Conservation (phyloP, 64 coral and sea anemone genomes). For the Stichodactyla helianthus region DNA sequence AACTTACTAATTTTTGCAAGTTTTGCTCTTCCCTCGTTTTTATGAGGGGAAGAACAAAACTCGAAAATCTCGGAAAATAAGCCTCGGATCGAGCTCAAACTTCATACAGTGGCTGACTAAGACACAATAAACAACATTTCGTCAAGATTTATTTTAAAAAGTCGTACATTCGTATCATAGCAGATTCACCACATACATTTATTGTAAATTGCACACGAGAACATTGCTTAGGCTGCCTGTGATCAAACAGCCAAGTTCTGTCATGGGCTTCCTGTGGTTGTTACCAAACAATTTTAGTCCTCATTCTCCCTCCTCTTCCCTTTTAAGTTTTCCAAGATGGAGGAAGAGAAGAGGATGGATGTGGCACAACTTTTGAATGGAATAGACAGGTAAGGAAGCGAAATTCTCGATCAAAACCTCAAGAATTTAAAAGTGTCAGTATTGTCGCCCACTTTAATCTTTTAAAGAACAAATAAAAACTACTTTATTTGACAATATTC, state of each 20-base stretch:
- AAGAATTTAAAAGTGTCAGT: neutral
- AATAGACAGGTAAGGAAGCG: conserved; percentile 41
- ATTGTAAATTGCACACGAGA: too few relatives aligned
- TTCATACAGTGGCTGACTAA: too few relatives aligned
- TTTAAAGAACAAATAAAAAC: neutral
- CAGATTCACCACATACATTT: too few relatives aligned
- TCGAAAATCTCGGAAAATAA: too few relatives aligned
- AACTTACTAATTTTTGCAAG: too few relatives aligned
- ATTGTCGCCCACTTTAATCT: neutral
- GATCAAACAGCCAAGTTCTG: neutral
- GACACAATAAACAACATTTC: too few relatives aligned
- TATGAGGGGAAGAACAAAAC: too few relatives aligned
- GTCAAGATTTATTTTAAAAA: too few relatives aligned
- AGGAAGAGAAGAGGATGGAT: conserved; percentile 40
- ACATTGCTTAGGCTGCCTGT: too few relatives aligned
- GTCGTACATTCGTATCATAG: too few relatives aligned
- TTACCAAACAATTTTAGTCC: neutral
- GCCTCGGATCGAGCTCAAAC: too few relatives aligned
- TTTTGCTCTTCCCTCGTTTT: too few relatives aligned
- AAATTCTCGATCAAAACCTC: neutral
- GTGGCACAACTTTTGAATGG: conserved; percentile 57
- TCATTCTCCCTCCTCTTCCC: neutral
- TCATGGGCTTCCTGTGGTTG: conserved; percentile 3
- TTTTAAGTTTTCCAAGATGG: conserved; percentile 62
- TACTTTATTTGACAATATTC: neutral